Percentiles rank a stretch among this genome's conserved stretches.
Evolutionary conservation across 53 echinoderm and acorn worm genomes (phyloP).

Genomic region (Crossaster papposus): DNA sequence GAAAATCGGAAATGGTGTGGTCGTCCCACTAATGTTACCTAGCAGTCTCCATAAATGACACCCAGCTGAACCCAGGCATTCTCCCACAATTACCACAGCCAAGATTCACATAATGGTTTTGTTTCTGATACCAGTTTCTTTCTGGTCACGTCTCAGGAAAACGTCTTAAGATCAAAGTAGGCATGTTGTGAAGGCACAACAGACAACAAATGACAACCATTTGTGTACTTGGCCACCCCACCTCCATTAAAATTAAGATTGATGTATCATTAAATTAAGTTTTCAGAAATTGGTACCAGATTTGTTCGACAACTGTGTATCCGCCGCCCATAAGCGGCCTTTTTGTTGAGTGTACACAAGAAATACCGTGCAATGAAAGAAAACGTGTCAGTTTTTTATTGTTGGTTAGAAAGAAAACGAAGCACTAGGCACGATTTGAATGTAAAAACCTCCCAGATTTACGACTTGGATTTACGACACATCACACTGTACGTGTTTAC

Average conservation of each 20-base stretch:
- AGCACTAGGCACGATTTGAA: conserved; percentile 18
- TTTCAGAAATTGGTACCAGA: conserved; percentile 42
- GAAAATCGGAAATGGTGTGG: neutral
- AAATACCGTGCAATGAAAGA: neutral
- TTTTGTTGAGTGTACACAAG: neutral
- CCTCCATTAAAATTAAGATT: conserved; percentile 26
- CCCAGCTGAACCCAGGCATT: neutral
- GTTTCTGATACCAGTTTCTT: no score
- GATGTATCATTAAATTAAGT: conserved; percentile 43
- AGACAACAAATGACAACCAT: neutral
- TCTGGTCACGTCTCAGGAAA: neutral
- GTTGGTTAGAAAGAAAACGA: neutral
- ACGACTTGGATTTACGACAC: conserved; percentile 27
- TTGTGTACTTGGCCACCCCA: neutral
- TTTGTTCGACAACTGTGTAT: neutral
- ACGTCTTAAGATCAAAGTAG: neutral
- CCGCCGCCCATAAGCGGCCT: neutral
- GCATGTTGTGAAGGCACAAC: neutral
- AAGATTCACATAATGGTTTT: conserved; percentile 3
- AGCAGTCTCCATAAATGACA: conserved; percentile 17
- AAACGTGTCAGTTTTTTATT: conserved; percentile 6
- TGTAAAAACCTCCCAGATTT: conserved; percentile 47
- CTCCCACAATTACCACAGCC: conserved; percentile 5
- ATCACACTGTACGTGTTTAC: conserved; percentile 50
- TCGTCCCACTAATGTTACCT: neutral